Evolutionary conservation across 2,797 vertebrate genomes (phyloP), one percentile per base, ranked within the genome.

Genomic region (Parauchenoglanis ngamensis): DNA sequence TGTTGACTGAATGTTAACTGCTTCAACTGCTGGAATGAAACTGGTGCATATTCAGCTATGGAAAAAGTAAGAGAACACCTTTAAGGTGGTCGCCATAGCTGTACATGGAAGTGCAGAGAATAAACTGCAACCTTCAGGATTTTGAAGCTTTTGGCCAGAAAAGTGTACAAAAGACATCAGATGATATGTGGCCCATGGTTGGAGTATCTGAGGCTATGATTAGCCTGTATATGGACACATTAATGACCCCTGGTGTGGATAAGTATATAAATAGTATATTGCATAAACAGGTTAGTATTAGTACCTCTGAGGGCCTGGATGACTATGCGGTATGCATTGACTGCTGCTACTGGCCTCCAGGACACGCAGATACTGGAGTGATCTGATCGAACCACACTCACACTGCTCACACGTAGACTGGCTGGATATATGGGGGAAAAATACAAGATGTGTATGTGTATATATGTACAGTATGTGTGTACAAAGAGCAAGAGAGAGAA

Each of bases 291-390:
- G 8, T 49, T 28, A 59, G 46, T 76, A 67, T 73, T 65, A 25
- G 35, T 92, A 96, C 96, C 95, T 96, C 91, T 94, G 67, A 96
- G 90, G 10, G 95, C 94, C 90, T 96, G 95, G 63, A 96, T 92
- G 86, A 95, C 90, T 7, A 96, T 91, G 5, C 91, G 94, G 88
- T 96, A 96, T 4, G 94, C 93, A 19, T 92, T 94, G 0, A 96
- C 94, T 0, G 94, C 93, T 63, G 93, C 90, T 76, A 95, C 92
- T 0, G 95, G 92, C 83, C 95, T 94, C 96, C 96, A 97, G 1
- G 95, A 96, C 83, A 96, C 94, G 87, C 96, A 97, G 85, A 96
- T 94, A 68, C 94, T 95, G 89, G 94, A 93, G 88, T 96, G 95
- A 86, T 96, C 95, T 1, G 95, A 96, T 13, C 94, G 89, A 63